Evolutionary conservation across 2,797 vertebrate genomes (phyloP).

Genomic region (Apogon hyalosoma): DNA sequence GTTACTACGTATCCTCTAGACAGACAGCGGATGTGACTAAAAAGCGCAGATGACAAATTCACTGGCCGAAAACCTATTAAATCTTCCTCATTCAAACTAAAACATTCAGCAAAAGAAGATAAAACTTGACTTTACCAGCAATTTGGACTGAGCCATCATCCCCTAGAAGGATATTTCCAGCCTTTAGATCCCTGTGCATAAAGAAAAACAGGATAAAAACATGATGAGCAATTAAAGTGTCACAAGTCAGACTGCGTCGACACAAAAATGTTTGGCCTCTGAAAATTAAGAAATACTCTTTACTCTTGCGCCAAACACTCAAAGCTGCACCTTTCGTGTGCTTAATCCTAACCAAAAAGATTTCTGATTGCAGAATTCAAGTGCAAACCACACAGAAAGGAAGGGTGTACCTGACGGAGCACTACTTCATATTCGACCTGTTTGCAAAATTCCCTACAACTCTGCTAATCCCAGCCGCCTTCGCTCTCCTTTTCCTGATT

Average conservation of each 20-base stretch:
- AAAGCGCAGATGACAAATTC: too few relatives aligned
- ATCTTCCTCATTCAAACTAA: background rate
- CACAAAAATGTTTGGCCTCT: constrained; percentile 3
- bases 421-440: background rate
- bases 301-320: background rate
- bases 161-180: constrained; percentile 96
- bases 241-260: constrained; percentile 10
- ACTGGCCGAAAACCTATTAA: too few relatives aligned
- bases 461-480: background rate
- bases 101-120: background rate
- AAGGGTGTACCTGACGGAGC: background rate
- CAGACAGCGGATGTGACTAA: background rate
- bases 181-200: constrained; percentile 91
- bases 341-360: constrained; percentile 10
- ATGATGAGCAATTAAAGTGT: constrained; percentile 12
- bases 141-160: constrained; percentile 96
- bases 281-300: constrained; percentile 17
- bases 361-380: constrained; percentile 39
- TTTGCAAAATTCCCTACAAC: too few relatives aligned
- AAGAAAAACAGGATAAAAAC: constrained; percentile 27
- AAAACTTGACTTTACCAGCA: constrained; percentile 84
- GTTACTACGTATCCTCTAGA: too few relatives aligned
- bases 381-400: constrained; percentile 18
- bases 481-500: constrained; percentile 8
- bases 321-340: constrained; percentile 30